These are phyloP conservation scores for Saguinus imperator DNA, from an alignment of 2,113 vertebrate species.

Conservation along the genomic window DNA sequence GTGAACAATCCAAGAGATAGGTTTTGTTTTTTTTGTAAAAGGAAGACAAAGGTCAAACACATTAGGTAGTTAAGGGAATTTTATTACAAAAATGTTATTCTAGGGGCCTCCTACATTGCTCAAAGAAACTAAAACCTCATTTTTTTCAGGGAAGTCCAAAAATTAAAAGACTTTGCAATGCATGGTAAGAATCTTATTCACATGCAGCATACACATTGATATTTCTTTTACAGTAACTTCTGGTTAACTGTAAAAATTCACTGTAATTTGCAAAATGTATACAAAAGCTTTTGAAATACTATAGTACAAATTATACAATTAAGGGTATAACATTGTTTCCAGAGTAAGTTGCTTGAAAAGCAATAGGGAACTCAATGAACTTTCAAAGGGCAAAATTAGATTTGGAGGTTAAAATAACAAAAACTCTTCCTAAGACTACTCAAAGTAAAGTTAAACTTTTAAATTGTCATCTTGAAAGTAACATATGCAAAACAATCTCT, in stretches of 20 bases:
- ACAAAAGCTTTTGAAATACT: slow-evolving; percentile 29
- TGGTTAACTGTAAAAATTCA: background rate
- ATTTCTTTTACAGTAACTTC: background rate
- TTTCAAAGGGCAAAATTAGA: slow-evolving; percentile 12
- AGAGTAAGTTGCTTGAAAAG: slow-evolving; percentile 33
- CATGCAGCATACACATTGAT: background rate
- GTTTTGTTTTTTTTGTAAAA: background rate
- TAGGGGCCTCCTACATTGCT: background rate
- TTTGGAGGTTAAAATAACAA: background rate
- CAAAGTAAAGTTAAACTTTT: background rate
- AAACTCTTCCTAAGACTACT: background rate
- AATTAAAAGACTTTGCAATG: background rate
- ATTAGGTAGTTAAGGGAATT: background rate
- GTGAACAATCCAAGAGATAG: background rate
- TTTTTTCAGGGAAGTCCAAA: background rate
- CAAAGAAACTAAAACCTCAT: background rate
- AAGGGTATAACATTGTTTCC: background rate
- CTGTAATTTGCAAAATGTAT: background rate
- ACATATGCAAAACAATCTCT: background rate
- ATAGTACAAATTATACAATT: background rate
- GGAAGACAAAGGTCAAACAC: background rate
- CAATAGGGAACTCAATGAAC: background rate
- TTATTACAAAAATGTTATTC: slow-evolving; percentile 6
- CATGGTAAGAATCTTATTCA: background rate
- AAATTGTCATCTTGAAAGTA: background rate